Evolutionary conservation across 2,797 vertebrate genomes (phyloP), one percentile per base, ranked within the genome.

Genomic region (Cyprinodon diabolis): DNA sequence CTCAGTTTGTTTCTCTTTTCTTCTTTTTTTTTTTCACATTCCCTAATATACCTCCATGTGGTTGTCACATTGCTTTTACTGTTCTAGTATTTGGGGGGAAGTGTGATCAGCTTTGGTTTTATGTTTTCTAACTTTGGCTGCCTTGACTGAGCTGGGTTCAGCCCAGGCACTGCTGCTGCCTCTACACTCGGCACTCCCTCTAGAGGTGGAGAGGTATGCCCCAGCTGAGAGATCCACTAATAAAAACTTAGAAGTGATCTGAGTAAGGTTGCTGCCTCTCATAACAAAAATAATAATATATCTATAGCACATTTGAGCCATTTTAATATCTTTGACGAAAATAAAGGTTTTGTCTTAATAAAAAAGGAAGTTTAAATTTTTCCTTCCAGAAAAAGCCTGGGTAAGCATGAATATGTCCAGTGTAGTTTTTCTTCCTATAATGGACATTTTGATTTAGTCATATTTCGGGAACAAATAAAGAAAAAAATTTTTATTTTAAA

Each of bases 141-240:
- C 0, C 14, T 90, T 89, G 76, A 86, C 69, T 67, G 77, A 84
- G 71, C 83, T 80, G 67, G 69, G 58, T 78, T 83, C 79, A 14
- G 70, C 65, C 73, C 68, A 84, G 82, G 78, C 87, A 83, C 82
- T 19, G 84, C 79, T 71, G 78, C 80, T 79, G 81, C 54, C 78
- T 47, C 81, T 76, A 54, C 82, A 71, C 76, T 83, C 83, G 81
- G 86, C 40, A 75, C 92, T 76, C 89, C 90, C 91, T 75, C 91
- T 92, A 84, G 87, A 49, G 91, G 91, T 52, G 80, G 75, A 82
- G n/a, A 72, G 60, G 72, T 73, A 69, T 23, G 7, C 72, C 74
- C 21, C 66, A 73, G 66, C 70, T 68, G 65, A 25, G 78, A 60
- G 40, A 73, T 72, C 45, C 66, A 63, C 25, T 65, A 37, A 13